Conservation (phyloP, 2,888 invertebrate genomes). For the Tetheella fluctuosa region DNA sequence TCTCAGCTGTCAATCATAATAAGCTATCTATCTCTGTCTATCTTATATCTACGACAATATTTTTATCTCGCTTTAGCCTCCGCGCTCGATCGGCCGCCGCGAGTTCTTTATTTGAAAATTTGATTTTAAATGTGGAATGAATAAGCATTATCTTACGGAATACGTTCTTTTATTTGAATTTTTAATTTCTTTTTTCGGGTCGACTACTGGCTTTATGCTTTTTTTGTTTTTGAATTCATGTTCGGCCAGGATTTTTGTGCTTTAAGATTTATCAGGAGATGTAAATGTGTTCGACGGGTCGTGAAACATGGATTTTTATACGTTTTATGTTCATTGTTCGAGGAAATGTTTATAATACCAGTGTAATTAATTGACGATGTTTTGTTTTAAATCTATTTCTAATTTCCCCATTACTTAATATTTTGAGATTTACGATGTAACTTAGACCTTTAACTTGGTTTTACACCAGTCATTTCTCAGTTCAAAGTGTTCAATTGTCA, state of each 20-base stretch:
- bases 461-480: not conserved
- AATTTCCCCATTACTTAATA: not conserved
- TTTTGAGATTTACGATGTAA: not conserved
- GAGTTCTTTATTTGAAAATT: conserved; percentile 82
- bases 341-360: conserved; percentile 44
- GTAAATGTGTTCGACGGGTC: conserved; percentile 64
- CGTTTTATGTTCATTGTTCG: conserved; percentile 48
- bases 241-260: conserved; percentile 62
- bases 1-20: conserved; percentile 85
- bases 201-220: conserved; percentile 73
- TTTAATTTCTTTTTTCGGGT: conserved; percentile 78
- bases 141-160: conserved; percentile 83
- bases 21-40: conserved; percentile 76
- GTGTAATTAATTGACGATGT: no score
- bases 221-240: conserved; percentile 63
- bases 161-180: conserved; percentile 81
- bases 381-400: not conserved
- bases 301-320: conserved; percentile 49
- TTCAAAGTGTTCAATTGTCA: not conserved
- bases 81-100: conserved; percentile 74
- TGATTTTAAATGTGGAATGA: conserved; percentile 84
- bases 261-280: conserved; percentile 74
- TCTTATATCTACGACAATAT: conserved; percentile 55
- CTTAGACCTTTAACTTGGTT: no score
- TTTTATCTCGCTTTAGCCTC: conserved; percentile 59